phyloP scores from a whole-genome alignment of 1,140 invertebrate genomes.

The Nebria ingens region DNA sequence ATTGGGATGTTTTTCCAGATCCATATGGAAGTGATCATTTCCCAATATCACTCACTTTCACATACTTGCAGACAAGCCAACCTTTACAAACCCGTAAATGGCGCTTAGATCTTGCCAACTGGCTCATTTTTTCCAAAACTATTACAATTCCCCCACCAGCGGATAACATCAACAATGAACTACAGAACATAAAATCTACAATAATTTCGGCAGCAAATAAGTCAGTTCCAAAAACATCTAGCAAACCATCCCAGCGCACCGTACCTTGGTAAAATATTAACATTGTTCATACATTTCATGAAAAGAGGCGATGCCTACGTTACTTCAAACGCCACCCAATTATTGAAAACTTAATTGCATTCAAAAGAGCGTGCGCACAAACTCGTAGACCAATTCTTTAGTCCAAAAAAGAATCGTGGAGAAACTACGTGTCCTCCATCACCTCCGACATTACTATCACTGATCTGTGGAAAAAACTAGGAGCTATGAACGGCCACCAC shows the following conservation, averaged over 20 bases:
- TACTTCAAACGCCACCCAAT: neutral
- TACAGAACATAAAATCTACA: neutral
- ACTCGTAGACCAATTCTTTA: neutral
- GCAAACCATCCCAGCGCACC: neutral
- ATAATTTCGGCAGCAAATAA: neutral
- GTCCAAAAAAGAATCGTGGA: neutral
- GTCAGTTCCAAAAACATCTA: neutral
- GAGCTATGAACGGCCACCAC: neutral
- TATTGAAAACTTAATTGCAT: neutral
- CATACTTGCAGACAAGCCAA: neutral
- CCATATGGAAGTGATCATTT: neutral
- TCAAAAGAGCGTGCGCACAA: neutral
- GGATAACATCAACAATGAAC: neutral
- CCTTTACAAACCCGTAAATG: neutral
- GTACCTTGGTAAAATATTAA: neutral
- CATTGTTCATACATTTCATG: neutral
- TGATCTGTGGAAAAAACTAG: neutral
- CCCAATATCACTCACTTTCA: neutral
- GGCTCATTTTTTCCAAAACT: neutral
- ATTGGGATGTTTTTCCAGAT: neutral
- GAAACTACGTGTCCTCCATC: neutral
- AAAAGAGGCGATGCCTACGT: neutral
- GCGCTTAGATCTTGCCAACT: neutral
- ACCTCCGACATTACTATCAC: neutral
- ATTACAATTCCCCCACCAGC: neutral